Evolutionary conservation across 2,113 vertebrate genomes (phyloP), one percentile per base, ranked within the genome.

Genomic region (Zapornia atra): DNA sequence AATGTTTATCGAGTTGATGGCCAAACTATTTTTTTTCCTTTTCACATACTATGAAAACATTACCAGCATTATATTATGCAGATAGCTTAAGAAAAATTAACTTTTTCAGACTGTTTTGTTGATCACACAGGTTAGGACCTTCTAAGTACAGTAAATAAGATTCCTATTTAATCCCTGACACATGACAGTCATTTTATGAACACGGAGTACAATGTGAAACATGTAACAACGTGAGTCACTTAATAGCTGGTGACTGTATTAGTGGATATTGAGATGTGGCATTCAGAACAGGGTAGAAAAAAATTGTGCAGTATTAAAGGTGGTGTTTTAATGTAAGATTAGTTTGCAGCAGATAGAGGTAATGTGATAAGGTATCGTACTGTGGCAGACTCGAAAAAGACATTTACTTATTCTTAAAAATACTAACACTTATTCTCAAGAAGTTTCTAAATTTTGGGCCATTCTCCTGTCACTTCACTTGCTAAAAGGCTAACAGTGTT

Each of bases 151-250:
- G 3, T 11, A 26, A 50, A 4, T 57, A 91, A 81, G 57, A 84
- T 44, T n/a, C 10, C 2, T 54, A 6, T 54, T 87, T 59, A 24
- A 44, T 63, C 5, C 2, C 28, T 51, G 53, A 50, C 26, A 78
- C 4, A 44, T 53, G 17, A 69, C 3, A 69, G 53, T 70, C 8
- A 50, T 40, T 77, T 44, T 61, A 25, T 28, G 26, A 40, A 63
- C 3, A 8, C 0, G 0, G 28, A 64, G 13, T 75, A 69, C 10
- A 92, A 69, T 5, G 34, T 54, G 16, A 63, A 87, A 28, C 9
- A 44, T 0, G 0, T 11, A 36, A 40, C 4, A 19, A 10, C 5
- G 21, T n/a, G 44, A 59, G 16, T 3, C 46, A 71, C 26, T 76
- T 65, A 54, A 5, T 42, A 57, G 21, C 8, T 36, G 50, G 15